These are phyloP conservation scores for Desoria tigrina DNA, from an alignment of 2,888 invertebrate genomes.

Conservation along the genomic window DNA sequence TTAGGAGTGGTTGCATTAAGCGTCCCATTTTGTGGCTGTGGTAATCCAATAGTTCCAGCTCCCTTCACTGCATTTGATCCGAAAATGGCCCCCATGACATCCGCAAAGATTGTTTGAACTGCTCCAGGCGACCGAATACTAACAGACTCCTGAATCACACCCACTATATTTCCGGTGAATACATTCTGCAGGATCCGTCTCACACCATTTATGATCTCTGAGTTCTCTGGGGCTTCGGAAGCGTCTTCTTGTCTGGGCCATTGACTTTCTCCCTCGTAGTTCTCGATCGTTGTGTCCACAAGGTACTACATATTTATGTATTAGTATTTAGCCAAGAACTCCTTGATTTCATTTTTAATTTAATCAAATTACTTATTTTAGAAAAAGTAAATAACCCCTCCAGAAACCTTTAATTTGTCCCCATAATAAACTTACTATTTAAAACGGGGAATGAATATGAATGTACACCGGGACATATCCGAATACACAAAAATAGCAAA, in stretches of 20 bases:
- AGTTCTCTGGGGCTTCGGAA: not conserved
- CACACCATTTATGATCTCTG: not conserved
- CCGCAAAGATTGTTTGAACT: not conserved
- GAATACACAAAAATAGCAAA: no score
- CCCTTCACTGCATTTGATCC: slow-evolving; percentile 4
- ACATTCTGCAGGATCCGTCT: slow-evolving; percentile 28
- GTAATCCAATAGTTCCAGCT: slow-evolving; percentile 6
- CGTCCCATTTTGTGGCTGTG: not conserved
- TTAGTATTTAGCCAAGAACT: no score
- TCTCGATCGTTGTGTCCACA: not conserved
- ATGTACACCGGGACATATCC: no score
- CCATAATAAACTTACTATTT: no score
- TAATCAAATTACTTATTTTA: not conserved
- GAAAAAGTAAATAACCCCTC: not conserved
- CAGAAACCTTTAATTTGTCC: no score
- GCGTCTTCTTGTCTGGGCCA: slow-evolving; percentile 1
- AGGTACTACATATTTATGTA: not conserved
- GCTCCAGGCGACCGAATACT: slow-evolving; percentile 1
- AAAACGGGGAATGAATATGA: no score
- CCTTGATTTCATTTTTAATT: not conserved
- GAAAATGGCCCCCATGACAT: slow-evolving; percentile 6
- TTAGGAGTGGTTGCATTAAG: not conserved
- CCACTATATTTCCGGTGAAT: slow-evolving; percentile 31
- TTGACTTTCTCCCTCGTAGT: not conserved
- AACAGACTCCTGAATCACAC: slow-evolving; percentile 23